Conservation (phyloP, 2,888 invertebrate genomes). For the Coremacera marginata region DNA sequence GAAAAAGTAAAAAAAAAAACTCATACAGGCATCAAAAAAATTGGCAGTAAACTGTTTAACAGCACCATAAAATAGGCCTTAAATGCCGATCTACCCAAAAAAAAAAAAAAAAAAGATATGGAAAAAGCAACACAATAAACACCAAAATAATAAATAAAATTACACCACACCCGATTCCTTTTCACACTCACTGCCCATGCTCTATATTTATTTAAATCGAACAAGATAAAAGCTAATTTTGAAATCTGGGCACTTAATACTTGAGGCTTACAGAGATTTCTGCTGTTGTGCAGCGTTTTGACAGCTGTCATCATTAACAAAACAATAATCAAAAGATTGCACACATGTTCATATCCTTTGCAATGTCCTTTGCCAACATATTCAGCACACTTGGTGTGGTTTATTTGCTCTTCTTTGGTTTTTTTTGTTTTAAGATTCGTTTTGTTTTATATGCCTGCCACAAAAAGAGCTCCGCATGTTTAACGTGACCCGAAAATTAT, state of each 20-base stretch:
- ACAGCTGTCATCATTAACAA: constrained; percentile 22
- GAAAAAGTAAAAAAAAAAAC: no score
- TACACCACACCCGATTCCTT: not conserved
- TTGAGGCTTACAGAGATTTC: not conserved
- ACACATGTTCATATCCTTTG: not conserved
- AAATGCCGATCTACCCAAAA: no score
- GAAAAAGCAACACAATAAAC: not conserved
- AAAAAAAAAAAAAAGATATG: no score
- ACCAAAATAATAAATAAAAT: not conserved
- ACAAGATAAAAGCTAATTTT: not conserved
- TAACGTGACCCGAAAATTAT: no score
- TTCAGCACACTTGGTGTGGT: not conserved
- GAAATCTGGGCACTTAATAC: not conserved
- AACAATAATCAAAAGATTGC: constrained; percentile 7
- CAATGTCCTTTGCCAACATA: not conserved
- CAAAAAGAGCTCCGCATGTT: no score
- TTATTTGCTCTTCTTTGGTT: not conserved
- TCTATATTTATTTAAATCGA: not conserved
- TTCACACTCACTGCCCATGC: no score
- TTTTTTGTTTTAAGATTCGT: not conserved
- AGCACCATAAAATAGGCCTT: no score
- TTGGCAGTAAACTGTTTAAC: no score
- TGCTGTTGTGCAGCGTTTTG: not conserved
- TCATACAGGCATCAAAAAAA: no score
- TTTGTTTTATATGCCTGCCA: not conserved